These are phyloP conservation scores for Antheraea assamensis DNA, from an alignment of 2,888 invertebrate species.

Conservation along the genomic window DNA sequence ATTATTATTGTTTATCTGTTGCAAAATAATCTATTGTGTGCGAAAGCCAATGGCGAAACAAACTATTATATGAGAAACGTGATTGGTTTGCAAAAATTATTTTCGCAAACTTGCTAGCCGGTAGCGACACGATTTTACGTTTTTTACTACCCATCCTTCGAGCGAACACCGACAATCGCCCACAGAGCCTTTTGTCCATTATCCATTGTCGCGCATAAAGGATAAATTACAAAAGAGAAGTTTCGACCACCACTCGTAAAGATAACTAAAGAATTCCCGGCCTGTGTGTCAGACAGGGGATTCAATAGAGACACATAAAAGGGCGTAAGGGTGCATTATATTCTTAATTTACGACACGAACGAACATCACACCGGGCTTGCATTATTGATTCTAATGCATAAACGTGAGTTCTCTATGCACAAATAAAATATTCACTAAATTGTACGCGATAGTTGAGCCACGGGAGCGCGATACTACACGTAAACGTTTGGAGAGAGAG, in stretches of 20 bases:
- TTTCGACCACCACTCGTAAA: slow-evolving; percentile 72
- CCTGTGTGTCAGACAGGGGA: slow-evolving; percentile 55
- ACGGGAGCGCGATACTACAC: slow-evolving; percentile 35
- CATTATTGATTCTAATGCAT: slow-evolving; percentile 67
- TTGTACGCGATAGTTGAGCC: slow-evolving; percentile 35
- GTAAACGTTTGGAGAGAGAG: slow-evolving; percentile 36
- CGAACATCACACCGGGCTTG: slow-evolving; percentile 60
- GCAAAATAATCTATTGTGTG: slow-evolving; percentile 67
- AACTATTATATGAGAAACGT: slow-evolving; percentile 51
- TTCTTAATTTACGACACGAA: slow-evolving; percentile 70
- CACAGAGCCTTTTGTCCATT: slow-evolving; percentile 65
- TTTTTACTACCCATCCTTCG: slow-evolving; percentile 59
- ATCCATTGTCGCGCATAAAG: slow-evolving; percentile 71
- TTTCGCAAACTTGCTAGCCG: slow-evolving; percentile 65
- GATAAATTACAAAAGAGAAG: slow-evolving; percentile 75
- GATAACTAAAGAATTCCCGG: slow-evolving; percentile 69
- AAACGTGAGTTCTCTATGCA: slow-evolving; percentile 53
- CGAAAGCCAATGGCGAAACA: slow-evolving; percentile 62
- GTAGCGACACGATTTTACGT: slow-evolving; percentile 60
- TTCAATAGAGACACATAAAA: slow-evolving; percentile 68
- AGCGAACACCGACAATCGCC: slow-evolving; percentile 55
- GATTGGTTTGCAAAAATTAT: slow-evolving; percentile 80
- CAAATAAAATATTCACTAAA: slow-evolving; percentile 53
- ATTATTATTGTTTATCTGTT: slow-evolving; percentile 36
- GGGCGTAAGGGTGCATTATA: slow-evolving; percentile 75